These are phyloP conservation scores for Epizoanthus scotinus DNA, from an alignment of 92 coral and sea anemone genomes.

Conservation along the genomic window DNA sequence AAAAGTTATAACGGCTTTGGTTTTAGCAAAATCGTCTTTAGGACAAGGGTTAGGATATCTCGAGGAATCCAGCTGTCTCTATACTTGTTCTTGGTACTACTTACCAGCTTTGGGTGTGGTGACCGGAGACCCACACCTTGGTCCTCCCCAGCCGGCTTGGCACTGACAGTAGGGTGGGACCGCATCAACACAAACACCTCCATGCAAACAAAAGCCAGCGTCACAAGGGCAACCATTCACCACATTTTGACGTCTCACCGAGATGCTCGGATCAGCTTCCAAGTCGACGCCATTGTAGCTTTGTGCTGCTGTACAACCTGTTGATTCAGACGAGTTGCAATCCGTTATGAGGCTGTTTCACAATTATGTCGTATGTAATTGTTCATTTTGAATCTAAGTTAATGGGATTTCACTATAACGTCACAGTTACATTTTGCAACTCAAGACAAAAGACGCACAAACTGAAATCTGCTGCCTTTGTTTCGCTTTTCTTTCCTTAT, in stretches of 20 bases:
- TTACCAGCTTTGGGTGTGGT: slow-evolving; percentile 62
- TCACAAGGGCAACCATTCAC: slow-evolving; percentile 81
- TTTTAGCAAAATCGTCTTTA: too few relatives aligned
- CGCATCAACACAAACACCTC: slow-evolving; percentile 79
- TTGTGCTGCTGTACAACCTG: slow-evolving; percentile 87
- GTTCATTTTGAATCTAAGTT: too few relatives aligned
- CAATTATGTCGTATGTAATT: too few relatives aligned
- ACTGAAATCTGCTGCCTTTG: too few relatives aligned
- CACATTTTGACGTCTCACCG: slow-evolving; percentile 72
- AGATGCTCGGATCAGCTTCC: slow-evolving; percentile 58
- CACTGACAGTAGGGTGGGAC: slow-evolving; percentile 76
- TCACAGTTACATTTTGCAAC: too few relatives aligned
- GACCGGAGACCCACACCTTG: slow-evolving; percentile 48
- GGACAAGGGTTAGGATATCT: too few relatives aligned
- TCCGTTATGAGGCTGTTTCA: too few relatives aligned
- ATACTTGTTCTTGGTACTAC: not conserved
- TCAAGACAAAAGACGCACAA: too few relatives aligned
- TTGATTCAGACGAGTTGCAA: not conserved
- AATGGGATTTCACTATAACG: too few relatives aligned
- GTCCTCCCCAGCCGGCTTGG: slow-evolving; percentile 75
- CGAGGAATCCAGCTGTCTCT: too few relatives aligned
- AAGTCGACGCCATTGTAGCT: slow-evolving; percentile 80
- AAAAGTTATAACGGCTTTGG: too few relatives aligned
- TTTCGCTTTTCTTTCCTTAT: too few relatives aligned
- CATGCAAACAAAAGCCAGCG: slow-evolving; percentile 63